phyloP scores from a whole-genome alignment of 2,797 vertebrate species.

The Sebastes iracundus region DNA sequence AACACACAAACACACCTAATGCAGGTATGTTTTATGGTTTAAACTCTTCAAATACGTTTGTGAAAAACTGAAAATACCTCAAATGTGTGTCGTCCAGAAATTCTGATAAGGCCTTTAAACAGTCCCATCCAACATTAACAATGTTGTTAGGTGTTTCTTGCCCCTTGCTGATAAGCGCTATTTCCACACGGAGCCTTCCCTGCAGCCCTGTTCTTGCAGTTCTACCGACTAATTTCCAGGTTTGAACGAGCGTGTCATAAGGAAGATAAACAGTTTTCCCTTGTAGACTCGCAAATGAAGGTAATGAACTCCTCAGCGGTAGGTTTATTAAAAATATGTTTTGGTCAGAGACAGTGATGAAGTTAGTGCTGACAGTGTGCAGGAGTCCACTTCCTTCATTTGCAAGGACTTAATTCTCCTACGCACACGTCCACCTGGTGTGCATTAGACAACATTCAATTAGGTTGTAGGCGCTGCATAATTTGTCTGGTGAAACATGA shows the following conservation, averaged over 20 bases:
- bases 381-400: background rate
- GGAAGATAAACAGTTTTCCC: background rate
- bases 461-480: background rate
- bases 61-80: background rate
- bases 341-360: background rate
- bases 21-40: background rate
- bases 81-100: background rate
- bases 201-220: background rate
- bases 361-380: background rate
- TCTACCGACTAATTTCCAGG: background rate
- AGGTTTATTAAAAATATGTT: background rate
- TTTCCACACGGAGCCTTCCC: background rate
- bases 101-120: background rate
- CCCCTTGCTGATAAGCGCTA: background rate
- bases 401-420: background rate
- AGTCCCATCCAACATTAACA: background rate
- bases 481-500: background rate
- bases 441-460: background rate
- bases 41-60: background rate
- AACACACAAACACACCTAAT: background rate
- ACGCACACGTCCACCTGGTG: background rate
- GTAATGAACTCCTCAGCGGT: background rate
- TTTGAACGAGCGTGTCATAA: background rate
- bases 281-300: background rate
- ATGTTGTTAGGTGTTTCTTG: background rate